phyloP scores from a whole-genome alignment of 2,888 invertebrate species.

The Drosophila trichaetosa region DNA sequence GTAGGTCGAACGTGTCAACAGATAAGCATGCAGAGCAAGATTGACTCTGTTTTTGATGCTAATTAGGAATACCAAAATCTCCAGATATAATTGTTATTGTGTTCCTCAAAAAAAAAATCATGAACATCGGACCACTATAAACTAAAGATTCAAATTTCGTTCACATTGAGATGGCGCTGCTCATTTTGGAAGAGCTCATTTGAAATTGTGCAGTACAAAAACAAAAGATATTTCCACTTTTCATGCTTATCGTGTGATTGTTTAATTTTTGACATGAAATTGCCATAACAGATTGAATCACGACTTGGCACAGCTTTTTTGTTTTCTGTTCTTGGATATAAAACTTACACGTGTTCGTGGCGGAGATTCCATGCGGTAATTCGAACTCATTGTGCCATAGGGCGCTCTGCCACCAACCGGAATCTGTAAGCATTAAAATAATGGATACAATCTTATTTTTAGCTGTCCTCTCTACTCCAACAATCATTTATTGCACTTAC shows the following conservation, averaged over 20 bases:
- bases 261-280: background rate
- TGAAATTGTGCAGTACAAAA: background rate
- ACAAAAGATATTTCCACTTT: background rate
- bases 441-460: background rate
- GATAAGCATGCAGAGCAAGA: background rate
- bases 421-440: background rate
- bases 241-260: background rate
- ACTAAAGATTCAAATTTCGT: background rate
- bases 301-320: background rate
- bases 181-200: background rate
- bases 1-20: background rate
- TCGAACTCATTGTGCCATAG: background rate
- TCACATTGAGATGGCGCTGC: background rate
- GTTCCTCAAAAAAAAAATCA: background rate
- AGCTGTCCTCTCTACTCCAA: background rate
- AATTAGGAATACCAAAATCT: background rate
- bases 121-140: background rate
- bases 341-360: slow-evolving; percentile 12
- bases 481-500: background rate
- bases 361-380: background rate
- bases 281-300: background rate
- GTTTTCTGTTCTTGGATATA: background rate
- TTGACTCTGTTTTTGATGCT: background rate
- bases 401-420: background rate
- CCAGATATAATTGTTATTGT: background rate